Percentiles rank a stretch among this genome's conserved stretches.
phyloP scores from a whole-genome alignment of 2,113 vertebrate species.

The zebrafish (Danio rerio) region GRCz12tu NC_133187.1:43308001-43308500 shows the following conservation, averaged over 20 bases:
- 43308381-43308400: neutral
- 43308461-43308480: too few relatives aligned
- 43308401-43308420: too few relatives aligned
- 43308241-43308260: neutral
- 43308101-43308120: neutral
- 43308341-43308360: neutral
- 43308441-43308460: too few relatives aligned
- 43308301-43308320: neutral
- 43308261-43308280: neutral
- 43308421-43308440: too few relatives aligned
- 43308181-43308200: constrained; percentile 14
- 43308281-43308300: neutral
- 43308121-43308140: neutral
- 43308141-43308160: neutral
- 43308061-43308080: too few relatives aligned
- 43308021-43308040: too few relatives aligned
- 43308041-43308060: too few relatives aligned
- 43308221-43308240: neutral
- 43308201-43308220: constrained; percentile 7
- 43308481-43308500: too few relatives aligned
- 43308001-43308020: neutral
- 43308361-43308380: neutral
- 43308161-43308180: neutral
- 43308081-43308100: too few relatives aligned
- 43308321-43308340: neutral